phyloP scores from a whole-genome alignment of 2,888 invertebrate genomes.

The Alloplasta piceator region DNA sequence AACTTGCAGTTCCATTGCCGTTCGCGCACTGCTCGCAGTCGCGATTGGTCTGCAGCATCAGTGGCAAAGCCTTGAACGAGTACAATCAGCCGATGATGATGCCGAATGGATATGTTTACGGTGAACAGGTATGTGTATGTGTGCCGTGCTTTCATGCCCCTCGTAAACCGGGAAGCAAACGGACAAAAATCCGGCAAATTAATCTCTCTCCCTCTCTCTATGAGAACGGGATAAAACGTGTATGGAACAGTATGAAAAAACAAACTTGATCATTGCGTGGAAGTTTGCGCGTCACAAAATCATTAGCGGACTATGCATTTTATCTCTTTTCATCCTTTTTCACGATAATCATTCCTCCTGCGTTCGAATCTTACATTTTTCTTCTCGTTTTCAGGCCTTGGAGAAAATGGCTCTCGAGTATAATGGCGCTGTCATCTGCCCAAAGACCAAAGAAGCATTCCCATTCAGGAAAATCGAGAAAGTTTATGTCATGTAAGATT shows the following conservation, averaged over 20 bases:
- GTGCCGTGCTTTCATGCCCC: no score
- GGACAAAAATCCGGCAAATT: background rate
- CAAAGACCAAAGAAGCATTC: conserved; percentile 96
- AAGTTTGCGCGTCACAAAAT: no score
- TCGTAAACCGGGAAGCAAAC: no score
- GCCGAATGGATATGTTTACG: conserved; percentile 99
- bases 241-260: no score
- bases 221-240: no score
- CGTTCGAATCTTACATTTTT: no score
- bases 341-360: no score
- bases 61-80: conserved; percentile 96
- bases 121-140: conserved; percentile 88
- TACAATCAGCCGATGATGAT: conserved; percentile 99
- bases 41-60: conserved; percentile 95
- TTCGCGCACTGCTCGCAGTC: conserved; percentile 98
- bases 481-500: conserved; percentile 96
- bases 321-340: background rate
- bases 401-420: conserved; percentile 95
- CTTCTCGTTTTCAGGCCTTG: conserved; percentile 86
- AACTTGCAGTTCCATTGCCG: conserved; percentile 93
- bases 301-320: background rate
- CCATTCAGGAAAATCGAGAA: conserved; percentile 96
- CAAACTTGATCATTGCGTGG: no score
- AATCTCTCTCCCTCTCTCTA: no score
- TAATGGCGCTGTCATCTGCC: conserved; percentile 96